phyloP scores from a whole-genome alignment of 2,113 vertebrate genomes.

The Paramormyrops kingsleyae region DNA sequence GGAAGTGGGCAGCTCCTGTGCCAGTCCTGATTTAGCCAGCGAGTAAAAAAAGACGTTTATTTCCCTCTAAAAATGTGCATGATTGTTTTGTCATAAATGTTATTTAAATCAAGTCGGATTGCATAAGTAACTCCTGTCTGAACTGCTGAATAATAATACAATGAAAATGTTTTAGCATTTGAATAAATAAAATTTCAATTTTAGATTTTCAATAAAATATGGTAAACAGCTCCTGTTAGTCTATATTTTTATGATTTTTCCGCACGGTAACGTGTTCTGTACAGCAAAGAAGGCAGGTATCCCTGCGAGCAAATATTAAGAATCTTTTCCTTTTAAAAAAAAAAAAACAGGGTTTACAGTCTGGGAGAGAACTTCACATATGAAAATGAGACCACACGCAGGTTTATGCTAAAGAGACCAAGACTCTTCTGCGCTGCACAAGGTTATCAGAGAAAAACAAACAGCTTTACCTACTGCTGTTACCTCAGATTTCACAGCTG shows the following conservation, averaged over 20 bases:
- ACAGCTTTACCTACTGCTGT: background rate
- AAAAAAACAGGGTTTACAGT: slow-evolving; percentile 62
- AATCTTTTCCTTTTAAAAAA: slow-evolving; percentile 73
- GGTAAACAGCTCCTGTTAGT: slow-evolving; percentile 74
- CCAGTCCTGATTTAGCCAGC: slow-evolving; percentile 79
- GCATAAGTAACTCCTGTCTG: slow-evolving; percentile 70
- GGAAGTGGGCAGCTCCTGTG: slow-evolving; percentile 65
- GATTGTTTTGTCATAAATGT: slow-evolving; percentile 83
- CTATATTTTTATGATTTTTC: slow-evolving; percentile 81
- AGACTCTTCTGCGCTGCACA: background rate
- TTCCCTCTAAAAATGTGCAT: slow-evolving; percentile 62
- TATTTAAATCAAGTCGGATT: slow-evolving; percentile 84
- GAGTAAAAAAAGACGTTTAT: slow-evolving; percentile 76
- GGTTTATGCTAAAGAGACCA: background rate
- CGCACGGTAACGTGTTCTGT: slow-evolving; percentile 51
- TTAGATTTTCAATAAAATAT: slow-evolving; percentile 88
- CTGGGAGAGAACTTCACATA: slow-evolving; percentile 56
- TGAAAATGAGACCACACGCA: slow-evolving; percentile 10
- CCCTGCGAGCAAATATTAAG: slow-evolving; percentile 84
- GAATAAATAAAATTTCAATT: slow-evolving; percentile 83
- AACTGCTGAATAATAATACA: slow-evolving; percentile 72
- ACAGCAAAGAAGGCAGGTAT: slow-evolving; percentile 63
- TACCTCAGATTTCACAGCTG: background rate
- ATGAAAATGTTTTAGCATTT: slow-evolving; percentile 71
- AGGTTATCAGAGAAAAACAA: background rate